Evolutionary conservation across 2,888 invertebrate species (phyloP).

Genomic region (Mythimna loreyi): DNA sequence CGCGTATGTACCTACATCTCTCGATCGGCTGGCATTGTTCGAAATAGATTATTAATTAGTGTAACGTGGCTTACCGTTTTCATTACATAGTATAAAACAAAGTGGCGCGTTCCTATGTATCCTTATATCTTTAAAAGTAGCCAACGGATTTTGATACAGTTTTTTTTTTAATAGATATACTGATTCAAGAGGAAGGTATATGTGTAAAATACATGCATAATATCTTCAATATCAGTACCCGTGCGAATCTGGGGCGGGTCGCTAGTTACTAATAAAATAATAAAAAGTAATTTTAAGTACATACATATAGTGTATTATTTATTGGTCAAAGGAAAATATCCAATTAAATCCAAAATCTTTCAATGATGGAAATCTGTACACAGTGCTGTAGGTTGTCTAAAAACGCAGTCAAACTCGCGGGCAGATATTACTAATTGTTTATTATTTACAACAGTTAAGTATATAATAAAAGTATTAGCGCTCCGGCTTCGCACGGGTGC

Average conservation of each 20-base stretch:
- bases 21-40: conserved; percentile 27
- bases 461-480: too few relatives aligned
- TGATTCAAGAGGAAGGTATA: too few relatives aligned
- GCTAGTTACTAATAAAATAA: too few relatives aligned
- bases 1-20: conserved; percentile 15
- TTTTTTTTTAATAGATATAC: too few relatives aligned
- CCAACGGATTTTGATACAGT: too few relatives aligned
- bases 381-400: neutral
- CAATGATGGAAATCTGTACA: neutral
- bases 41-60: conserved; percentile 19
- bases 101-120: too few relatives aligned
- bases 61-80: neutral
- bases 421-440: neutral
- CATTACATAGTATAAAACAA: neutral
- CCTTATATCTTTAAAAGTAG: too few relatives aligned
- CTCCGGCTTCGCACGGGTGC: too few relatives aligned
- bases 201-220: too few relatives aligned
- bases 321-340: neutral
- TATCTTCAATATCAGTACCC: too few relatives aligned
- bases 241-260: too few relatives aligned
- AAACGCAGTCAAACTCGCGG: neutral
- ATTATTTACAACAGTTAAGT: neutral
- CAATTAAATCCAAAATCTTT: neutral
- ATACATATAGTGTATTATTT: neutral
- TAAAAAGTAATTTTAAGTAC: too few relatives aligned